phyloP scores from a whole-genome alignment of 2,888 invertebrate species.

The Thera britannica region DNA sequence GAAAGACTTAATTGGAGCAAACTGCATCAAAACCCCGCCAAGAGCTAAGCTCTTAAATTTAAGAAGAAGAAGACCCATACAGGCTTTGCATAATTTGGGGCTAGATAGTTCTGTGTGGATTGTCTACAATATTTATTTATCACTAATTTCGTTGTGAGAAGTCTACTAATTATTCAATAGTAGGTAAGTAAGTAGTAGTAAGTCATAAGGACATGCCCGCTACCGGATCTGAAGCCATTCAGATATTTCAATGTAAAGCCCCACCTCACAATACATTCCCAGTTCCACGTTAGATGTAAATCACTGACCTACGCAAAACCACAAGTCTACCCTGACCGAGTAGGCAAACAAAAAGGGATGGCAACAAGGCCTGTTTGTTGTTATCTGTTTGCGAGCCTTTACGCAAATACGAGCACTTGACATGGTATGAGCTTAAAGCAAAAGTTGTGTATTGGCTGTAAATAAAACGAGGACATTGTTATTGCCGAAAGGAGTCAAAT shows the following conservation, averaged over 20 bases:
- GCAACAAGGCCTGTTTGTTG: slow-evolving; percentile 63
- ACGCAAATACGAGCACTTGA: slow-evolving; percentile 51
- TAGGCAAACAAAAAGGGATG: slow-evolving; percentile 65
- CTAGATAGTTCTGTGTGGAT: no score
- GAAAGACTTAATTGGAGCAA: no score
- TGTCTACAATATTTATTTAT: no score
- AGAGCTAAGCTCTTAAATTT: no score
- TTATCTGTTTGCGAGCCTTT: slow-evolving; percentile 70
- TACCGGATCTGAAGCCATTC: slow-evolving; percentile 31
- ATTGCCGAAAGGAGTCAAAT: not conserved
- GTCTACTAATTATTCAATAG: no score
- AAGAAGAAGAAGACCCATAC: no score
- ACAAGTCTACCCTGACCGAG: slow-evolving; percentile 79
- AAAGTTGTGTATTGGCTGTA: slow-evolving; percentile 27
- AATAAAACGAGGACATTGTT: slow-evolving; percentile 26
- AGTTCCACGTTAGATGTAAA: slow-evolving; percentile 34
- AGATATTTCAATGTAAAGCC: slow-evolving; percentile 21
- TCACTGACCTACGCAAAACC: slow-evolving; percentile 73
- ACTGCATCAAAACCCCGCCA: no score
- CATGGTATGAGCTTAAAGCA: slow-evolving; percentile 27
- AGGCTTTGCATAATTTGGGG: no score
- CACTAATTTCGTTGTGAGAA: not conserved
- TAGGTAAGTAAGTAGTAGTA: not conserved
- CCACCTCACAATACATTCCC: slow-evolving; percentile 23
- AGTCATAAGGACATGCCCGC: slow-evolving; percentile 6